Evolutionary conservation across 1,140 invertebrate species (phyloP).

Genomic region (Riptortus pedestris): DNA sequence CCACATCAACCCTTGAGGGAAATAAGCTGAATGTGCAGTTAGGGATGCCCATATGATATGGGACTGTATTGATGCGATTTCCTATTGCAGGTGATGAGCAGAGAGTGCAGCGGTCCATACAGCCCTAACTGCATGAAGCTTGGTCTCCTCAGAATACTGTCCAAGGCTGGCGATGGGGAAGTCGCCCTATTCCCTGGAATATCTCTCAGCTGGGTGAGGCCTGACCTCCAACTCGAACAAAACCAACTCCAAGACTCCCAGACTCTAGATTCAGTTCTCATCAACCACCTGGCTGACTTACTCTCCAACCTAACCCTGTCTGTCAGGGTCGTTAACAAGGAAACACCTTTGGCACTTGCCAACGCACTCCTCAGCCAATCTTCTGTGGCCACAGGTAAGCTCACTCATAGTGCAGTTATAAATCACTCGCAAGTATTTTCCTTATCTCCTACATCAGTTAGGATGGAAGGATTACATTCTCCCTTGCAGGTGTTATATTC

Average conservation of each 20-base stretch:
- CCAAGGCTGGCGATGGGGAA: slow-evolving; percentile 49
- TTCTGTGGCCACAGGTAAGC: slow-evolving; percentile 8
- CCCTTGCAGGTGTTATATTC: no score
- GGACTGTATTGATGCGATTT: no score
- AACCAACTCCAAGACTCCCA: slow-evolving; percentile 47
- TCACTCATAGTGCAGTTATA: no score
- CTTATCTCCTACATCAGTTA: no score
- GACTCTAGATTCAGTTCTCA: slow-evolving; percentile 37
- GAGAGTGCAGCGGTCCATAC: slow-evolving; percentile 51
- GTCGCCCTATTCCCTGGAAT: slow-evolving; percentile 48
- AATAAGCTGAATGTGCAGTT: no score
- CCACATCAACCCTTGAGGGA: no score
- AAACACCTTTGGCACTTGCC: slow-evolving; percentile 17
- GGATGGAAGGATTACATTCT: no score
- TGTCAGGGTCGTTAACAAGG: slow-evolving; percentile 60
- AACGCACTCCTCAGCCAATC: slow-evolving; percentile 16
- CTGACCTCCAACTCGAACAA: slow-evolving; percentile 4
- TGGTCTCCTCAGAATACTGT: slow-evolving; percentile 64
- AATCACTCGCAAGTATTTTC: no score
- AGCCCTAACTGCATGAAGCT: slow-evolving; percentile 66
- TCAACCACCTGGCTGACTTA: slow-evolving; percentile 16
- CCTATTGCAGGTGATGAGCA: slow-evolving; percentile 30
- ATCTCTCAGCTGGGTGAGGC: slow-evolving; percentile 3
- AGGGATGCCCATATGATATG: no score
- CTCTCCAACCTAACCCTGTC: slow-evolving; percentile 40